Evolutionary conservation across 2,113 vertebrate species (phyloP), one percentile per base, ranked within the genome.

Genomic region (Brachypodius melanocephalos): DNA sequence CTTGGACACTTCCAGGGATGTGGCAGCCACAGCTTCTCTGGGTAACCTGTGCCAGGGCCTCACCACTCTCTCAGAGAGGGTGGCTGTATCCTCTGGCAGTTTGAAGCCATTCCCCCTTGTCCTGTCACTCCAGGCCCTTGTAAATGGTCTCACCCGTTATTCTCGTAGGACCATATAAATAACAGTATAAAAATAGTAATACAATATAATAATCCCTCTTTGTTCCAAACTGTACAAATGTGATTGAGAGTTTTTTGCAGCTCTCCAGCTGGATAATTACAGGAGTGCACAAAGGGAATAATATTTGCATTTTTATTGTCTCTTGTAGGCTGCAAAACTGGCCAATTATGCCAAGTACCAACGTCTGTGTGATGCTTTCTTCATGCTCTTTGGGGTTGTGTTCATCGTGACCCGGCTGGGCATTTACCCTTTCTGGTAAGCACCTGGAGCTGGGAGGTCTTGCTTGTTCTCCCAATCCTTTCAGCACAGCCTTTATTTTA

Each of bases 291-390:
- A 90, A 51, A 88, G 19, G 36, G 22, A 80, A 26, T 93, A 46
- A 91, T 34, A 19, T 38, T 77, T 4, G 31, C 24, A 5, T 78
- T 19, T 86, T 90, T 88, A 62, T 73, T 34, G 73, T 94, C 34
- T 96, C 75, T 90, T 19, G 73, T 32, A 99, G 99, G 98, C 98
- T 95, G 99, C 99, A 95, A 99, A 99, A 97, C 91, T 99, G 94
- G 98, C 99, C 94, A 99, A 99, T 97, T 99, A 99, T 65, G 99
- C 99, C 95, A 99, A 99, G 96, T 99, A 98, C 97, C 99, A 99
- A 97, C 98, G 98, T 28, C 81, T 99, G 17, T 99, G 99, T 89
- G 99, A 99, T 96, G 96, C 97, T 75, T 96, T 99, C 92, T 99
- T 99, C 97, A 98, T 99, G 93, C 88, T 98, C 89, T 99, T 99